Base-by-base conservation (phyloP, 1,140 invertebrate species). In the Mycetomoellerius zeteki region DNA sequence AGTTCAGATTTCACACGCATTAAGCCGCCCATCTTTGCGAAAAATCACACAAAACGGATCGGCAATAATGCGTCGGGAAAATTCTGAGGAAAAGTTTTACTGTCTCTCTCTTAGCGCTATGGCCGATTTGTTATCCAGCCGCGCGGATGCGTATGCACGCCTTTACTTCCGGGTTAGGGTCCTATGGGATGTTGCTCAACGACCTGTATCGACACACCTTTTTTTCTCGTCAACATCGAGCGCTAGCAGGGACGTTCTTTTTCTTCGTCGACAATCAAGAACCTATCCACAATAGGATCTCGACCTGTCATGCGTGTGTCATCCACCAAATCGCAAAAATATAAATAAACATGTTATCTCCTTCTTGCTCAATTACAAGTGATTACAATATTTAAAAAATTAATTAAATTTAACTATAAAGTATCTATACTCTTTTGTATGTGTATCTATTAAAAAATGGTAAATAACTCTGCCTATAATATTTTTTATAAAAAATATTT, bases 71-170 rank as follows among this genome's bases (percentile, higher is more conserved):
- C 90, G 91, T 90, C 88, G 90, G 92, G 89, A 89, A 89, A 88
- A 89, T 86, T 90, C 71, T 78, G 85, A 90, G 91, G 87, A 91
- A 91, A 92, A 91, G 90, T 94, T 94, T 94, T 93, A 94, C 94
- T 93, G 93, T 92, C 93, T 58, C 72, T 75, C 72, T 60, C 72
- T 75, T 93, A 94, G 93, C 92, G 93, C 94, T 91, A 94, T 94
- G 94, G 93, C 93, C 94, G 93, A 94, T 94, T 94, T 94, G 93
- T 94, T 94, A 94, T 93, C 93, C 92, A 94, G 91, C 93, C 93
- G 94, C 92, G 94, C 94, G 94, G 93, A 94, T 92, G 93, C 92
- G 90, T 93, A 93, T 93, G 93, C 93, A 92, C 93, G 92, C 93
- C 91, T 94, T 92, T 93, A 92, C 92, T 94, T 94, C 93, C 93